A percentile compares a stretch with the other conserved stretches of the same genome.
These are phyloP conservation scores for Sebastes cheni DNA, from an alignment of 2,797 vertebrate species.

Conservation along the genomic window DNA sequence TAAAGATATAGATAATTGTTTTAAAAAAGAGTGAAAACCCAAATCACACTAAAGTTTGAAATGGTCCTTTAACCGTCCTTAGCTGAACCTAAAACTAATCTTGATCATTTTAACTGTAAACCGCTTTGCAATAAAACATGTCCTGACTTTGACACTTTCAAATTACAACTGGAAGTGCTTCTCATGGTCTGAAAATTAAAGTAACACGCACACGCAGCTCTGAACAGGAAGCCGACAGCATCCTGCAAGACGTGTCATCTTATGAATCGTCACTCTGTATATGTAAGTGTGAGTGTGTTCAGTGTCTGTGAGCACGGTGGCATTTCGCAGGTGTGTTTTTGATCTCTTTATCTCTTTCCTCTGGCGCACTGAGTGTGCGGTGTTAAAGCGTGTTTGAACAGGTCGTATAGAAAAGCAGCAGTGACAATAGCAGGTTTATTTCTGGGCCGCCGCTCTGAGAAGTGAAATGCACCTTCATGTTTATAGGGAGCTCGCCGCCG, in stretches of 20 bases:
- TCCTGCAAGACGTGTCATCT: conserved; percentile 1
- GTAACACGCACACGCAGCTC: neutral
- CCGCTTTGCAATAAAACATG: neutral
- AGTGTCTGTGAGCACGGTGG: neutral
- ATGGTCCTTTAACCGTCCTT: neutral
- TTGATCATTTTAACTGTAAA: neutral
- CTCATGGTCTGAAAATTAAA: neutral
- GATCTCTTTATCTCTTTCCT: neutral
- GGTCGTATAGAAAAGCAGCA: conserved; percentile 3
- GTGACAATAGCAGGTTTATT: conserved; percentile 48
- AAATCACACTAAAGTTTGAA: neutral
- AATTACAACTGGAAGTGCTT: neutral
- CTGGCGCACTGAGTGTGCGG: neutral
- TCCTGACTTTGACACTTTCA: neutral
- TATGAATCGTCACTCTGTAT: neutral
- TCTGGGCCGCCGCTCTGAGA: conserved; percentile 14
- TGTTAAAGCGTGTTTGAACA: conserved; percentile 51
- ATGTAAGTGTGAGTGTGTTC: neutral
- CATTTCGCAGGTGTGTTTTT: conserved; percentile 11
- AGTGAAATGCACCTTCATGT: conserved; percentile 32
- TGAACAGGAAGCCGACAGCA: conserved; percentile 31
- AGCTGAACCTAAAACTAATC: neutral
- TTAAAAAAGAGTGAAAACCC: neutral
- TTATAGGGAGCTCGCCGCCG: neutral
- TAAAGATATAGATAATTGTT: neutral